Evolutionary conservation across 2,888 invertebrate species (phyloP).

Genomic region (Hyposoter dolosus): DNA sequence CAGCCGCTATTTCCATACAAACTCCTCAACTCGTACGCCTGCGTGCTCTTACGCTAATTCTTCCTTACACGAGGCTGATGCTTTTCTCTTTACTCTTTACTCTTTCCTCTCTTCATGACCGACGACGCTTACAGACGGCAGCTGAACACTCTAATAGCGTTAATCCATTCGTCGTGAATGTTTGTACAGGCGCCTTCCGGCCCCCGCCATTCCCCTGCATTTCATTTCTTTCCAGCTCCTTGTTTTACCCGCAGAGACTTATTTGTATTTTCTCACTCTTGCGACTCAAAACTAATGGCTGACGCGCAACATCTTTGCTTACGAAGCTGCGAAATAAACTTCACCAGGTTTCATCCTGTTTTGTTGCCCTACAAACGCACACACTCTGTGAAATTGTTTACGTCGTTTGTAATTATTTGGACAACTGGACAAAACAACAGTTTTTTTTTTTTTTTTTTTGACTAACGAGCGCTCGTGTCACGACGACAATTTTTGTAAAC

Average conservation of each 20-base stretch:
- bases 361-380: slow-evolving; percentile 7
- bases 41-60: slow-evolving; percentile 49
- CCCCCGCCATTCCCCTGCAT: slow-evolving; percentile 55
- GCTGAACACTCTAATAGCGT: slow-evolving; percentile 75
- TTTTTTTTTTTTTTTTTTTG: not conserved
- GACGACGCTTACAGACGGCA: slow-evolving; percentile 48
- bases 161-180: slow-evolving; percentile 73
- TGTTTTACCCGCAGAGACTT: slow-evolving; percentile 21
- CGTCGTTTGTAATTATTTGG: slow-evolving; percentile 2
- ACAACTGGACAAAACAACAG: not conserved
- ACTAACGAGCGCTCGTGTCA: not conserved
- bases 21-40: slow-evolving; percentile 17
- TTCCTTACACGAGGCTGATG: slow-evolving; percentile 35
- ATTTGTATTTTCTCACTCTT: slow-evolving; percentile 9
- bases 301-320: slow-evolving; percentile 48
- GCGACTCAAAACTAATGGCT: slow-evolving; percentile 44
- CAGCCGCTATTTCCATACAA: not conserved
- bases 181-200: slow-evolving; percentile 74
- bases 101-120: not conserved
- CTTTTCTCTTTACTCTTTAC: slow-evolving; percentile 11
- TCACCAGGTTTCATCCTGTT: slow-evolving; percentile 12
- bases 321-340: slow-evolving; percentile 36
- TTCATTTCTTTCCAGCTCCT: slow-evolving; percentile 37
- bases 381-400: slow-evolving; percentile 25
- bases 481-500: not conserved